These are phyloP conservation scores for Chanos chanos DNA, from an alignment of 2,797 vertebrate species.

Conservation along the genomic window DNA sequence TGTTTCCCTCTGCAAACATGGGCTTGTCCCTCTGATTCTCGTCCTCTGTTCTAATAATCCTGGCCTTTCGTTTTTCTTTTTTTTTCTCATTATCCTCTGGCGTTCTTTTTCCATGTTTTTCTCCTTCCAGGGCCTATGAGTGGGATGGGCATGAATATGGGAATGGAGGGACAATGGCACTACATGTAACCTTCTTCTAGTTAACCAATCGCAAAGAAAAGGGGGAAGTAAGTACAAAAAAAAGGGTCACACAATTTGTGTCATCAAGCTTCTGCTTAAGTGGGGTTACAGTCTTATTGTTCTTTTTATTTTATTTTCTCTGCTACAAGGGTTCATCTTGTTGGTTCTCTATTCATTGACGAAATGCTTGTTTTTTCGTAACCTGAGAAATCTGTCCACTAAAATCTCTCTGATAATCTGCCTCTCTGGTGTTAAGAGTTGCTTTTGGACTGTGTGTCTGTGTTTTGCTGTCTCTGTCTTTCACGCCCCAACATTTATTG, in stretches of 20 bases:
- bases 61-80: constrained; percentile 60
- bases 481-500: constrained; percentile 74
- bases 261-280: constrained; percentile 48
- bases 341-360: too few relatives aligned
- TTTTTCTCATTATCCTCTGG: constrained; percentile 77
- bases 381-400: too few relatives aligned
- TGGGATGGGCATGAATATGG: constrained; percentile 99
- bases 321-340: too few relatives aligned
- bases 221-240: constrained; percentile 93
- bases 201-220: constrained; percentile 94
- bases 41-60: constrained; percentile 6
- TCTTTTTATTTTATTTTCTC: constrained; percentile 49
- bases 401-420: constrained; percentile 12
- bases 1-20: constrained; percentile 21
- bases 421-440: constrained; percentile 63
- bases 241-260: constrained; percentile 63
- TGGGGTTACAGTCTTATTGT: neutral
- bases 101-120: constrained; percentile 76
- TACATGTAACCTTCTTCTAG: constrained; percentile 98
- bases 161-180: constrained; percentile 99
- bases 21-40: constrained; percentile 30
- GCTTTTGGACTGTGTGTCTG: constrained; percentile 60
- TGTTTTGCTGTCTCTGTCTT: constrained; percentile 45
- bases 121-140: constrained; percentile 95
- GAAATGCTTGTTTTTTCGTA: too few relatives aligned